These are phyloP conservation scores for Unio delphinus DNA, from an alignment of 2,888 invertebrate species.

Conservation along the genomic window DNA sequence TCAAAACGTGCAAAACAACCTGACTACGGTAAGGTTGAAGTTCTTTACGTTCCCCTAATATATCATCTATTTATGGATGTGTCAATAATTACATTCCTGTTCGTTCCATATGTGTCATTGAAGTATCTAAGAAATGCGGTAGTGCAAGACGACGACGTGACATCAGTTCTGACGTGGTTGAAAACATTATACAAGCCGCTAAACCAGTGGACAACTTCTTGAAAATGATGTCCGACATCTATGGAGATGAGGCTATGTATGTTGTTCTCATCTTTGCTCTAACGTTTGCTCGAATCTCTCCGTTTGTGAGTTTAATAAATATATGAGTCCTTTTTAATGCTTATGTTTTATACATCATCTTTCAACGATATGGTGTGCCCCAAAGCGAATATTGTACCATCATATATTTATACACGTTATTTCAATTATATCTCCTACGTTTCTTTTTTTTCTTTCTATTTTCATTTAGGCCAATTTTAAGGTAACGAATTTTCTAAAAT, in stretches of 20 bases:
- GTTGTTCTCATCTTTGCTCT: constrained; percentile 2
- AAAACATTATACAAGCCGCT: constrained; percentile 17
- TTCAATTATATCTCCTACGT: too few relatives aligned
- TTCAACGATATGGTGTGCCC: too few relatives aligned
- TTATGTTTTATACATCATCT: too few relatives aligned
- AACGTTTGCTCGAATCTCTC: background rate
- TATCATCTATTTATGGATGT: background rate
- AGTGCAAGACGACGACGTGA: constrained; percentile 15
- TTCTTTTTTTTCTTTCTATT: too few relatives aligned
- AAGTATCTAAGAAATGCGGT: constrained; percentile 11
- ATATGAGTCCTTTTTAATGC: background rate
- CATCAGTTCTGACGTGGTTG: constrained; percentile 19
- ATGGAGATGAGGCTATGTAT: constrained; percentile 30
- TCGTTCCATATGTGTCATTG: constrained; percentile 16
- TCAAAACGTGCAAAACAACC: too few relatives aligned
- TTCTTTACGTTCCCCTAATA: too few relatives aligned
- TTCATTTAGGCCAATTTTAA: too few relatives aligned
- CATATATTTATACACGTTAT: too few relatives aligned
- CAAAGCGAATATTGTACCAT: too few relatives aligned
- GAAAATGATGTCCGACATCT: constrained; percentile 22
- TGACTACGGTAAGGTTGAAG: too few relatives aligned
- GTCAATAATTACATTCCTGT: background rate
- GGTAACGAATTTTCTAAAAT: too few relatives aligned
- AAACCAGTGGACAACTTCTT: constrained; percentile 28
- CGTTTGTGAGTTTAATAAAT: background rate